phyloP scores from a whole-genome alignment of 2,888 invertebrate genomes.

The Tromatobia lineatoria region DNA sequence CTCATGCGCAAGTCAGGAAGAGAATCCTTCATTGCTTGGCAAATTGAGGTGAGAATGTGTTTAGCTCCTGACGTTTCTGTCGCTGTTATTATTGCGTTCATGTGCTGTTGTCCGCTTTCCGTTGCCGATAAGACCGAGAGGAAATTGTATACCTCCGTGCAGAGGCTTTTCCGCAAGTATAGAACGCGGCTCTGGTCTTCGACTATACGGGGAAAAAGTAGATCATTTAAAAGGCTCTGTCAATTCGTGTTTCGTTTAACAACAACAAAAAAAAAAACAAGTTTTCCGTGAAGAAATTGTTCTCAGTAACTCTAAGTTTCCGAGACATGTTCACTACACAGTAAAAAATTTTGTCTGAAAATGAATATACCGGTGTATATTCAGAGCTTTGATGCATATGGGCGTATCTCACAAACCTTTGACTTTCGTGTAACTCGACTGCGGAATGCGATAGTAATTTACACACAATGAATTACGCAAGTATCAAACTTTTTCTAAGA shows the following conservation, averaged over 20 bases:
- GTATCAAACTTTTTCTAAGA: no score
- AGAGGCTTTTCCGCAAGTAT: slow-evolving; percentile 86
- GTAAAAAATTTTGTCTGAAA: no score
- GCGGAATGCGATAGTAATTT: no score
- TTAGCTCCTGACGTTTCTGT: slow-evolving; percentile 75
- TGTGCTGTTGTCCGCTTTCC: slow-evolving; percentile 77
- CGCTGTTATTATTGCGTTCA: slow-evolving; percentile 79
- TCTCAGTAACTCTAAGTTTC: no score
- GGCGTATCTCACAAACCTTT: no score
- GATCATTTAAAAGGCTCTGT: background rate
- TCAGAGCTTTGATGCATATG: no score
- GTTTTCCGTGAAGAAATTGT: no score
- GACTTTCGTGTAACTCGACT: no score
- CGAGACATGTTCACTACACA: no score
- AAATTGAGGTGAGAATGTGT: slow-evolving; percentile 75
- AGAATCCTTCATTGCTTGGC: slow-evolving; percentile 75
- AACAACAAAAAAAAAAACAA: no score
- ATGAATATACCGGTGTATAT: no score
- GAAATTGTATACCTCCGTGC: slow-evolving; percentile 86
- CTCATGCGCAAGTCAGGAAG: slow-evolving; percentile 79
- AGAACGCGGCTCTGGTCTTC: slow-evolving; percentile 82
- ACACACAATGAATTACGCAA: no score
- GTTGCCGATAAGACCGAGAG: slow-evolving; percentile 83
- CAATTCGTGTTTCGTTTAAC: background rate
- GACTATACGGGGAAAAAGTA: slow-evolving; percentile 77